Evolutionary conservation across 2,113 vertebrate species (phyloP).

Genomic region (Menidia beryllina): DNA sequence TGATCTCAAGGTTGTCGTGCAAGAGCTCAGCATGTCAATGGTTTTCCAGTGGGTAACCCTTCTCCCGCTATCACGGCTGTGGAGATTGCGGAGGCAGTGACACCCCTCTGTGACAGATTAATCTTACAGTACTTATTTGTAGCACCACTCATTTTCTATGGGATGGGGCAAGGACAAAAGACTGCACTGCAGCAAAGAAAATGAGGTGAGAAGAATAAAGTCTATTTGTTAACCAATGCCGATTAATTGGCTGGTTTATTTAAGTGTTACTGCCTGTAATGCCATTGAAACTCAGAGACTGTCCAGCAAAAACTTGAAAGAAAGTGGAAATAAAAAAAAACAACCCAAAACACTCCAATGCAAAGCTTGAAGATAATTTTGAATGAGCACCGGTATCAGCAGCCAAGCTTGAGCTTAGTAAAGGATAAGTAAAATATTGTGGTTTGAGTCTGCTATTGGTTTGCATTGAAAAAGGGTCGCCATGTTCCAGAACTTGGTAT

Average conservation of each 20-base stretch:
- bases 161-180: constrained; percentile 50
- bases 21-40: constrained; percentile 24
- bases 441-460: constrained; percentile 10
- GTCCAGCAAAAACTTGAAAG: constrained; percentile 8
- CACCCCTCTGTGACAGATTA: constrained; percentile 62
- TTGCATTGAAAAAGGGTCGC: constrained; percentile 20
- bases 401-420: constrained; percentile 23
- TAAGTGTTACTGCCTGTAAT: constrained; percentile 46
- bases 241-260: constrained; percentile 57
- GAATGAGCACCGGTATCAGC: constrained; percentile 50
- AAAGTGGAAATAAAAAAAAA: constrained; percentile 30
- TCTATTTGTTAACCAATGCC: constrained; percentile 57
- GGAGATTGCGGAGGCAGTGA: constrained; percentile 45
- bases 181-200: constrained; percentile 51
- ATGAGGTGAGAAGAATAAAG: constrained; percentile 47
- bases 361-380: constrained; percentile 40
- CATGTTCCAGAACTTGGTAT: neutral
- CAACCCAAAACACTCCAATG: neutral
- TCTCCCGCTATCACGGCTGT: constrained; percentile 35
- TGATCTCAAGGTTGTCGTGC: constrained; percentile 38
- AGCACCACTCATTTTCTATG: constrained; percentile 48
- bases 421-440: constrained; percentile 18
- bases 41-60: constrained; percentile 39
- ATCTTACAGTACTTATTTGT: constrained; percentile 60
- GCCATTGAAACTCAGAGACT: constrained; percentile 42